A percentile compares a stretch with the other conserved stretches of the same genome.
phyloP scores from a whole-genome alignment of 2,113 vertebrate species.

The Lampris incognitus region DNA sequence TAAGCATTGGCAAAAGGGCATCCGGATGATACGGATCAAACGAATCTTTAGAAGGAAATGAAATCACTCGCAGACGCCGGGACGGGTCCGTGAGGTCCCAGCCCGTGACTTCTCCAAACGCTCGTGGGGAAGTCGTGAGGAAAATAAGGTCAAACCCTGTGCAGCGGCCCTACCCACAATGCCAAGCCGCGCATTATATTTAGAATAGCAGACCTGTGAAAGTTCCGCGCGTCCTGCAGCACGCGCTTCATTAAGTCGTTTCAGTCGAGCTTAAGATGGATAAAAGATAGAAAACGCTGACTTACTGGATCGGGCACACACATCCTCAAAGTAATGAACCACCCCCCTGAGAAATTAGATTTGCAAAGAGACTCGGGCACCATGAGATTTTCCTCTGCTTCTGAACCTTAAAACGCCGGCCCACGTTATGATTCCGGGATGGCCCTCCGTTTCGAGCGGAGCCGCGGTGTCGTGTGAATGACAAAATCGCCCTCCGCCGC shows the following conservation, averaged over 20 bases:
- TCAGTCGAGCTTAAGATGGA: slow-evolving; percentile 59
- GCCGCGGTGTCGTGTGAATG: slow-evolving; percentile 64
- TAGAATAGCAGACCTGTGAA: slow-evolving; percentile 27
- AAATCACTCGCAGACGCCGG: slow-evolving; percentile 71
- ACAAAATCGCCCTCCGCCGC: slow-evolving; percentile 67
- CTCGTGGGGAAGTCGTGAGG: slow-evolving; percentile 18
- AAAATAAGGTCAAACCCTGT: slow-evolving; percentile 39
- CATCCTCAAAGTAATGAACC: slow-evolving; percentile 65
- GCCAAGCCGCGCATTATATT: slow-evolving; percentile 13
- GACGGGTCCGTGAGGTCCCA: slow-evolving; percentile 52
- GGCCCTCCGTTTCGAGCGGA: slow-evolving; percentile 44
- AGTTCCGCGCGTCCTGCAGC: slow-evolving; percentile 49
- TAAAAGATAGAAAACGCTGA: slow-evolving; percentile 71
- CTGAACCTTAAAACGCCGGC: slow-evolving; percentile 55
- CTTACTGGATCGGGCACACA: slow-evolving; percentile 48
- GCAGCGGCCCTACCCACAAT: slow-evolving; percentile 4
- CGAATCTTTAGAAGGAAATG: slow-evolving; percentile 71
- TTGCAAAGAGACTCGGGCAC: slow-evolving; percentile 67
- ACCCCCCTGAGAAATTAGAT: slow-evolving; percentile 61
- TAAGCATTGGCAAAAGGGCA: slow-evolving; percentile 77
- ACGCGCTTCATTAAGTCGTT: slow-evolving; percentile 59
- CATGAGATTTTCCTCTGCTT: slow-evolving; percentile 44
- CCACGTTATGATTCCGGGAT: slow-evolving; percentile 68
- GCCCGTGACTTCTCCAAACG: slow-evolving; percentile 43
- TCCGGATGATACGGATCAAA: slow-evolving; percentile 80